These are phyloP conservation scores for Acromyrmex charruanus DNA, from an alignment of 1,140 invertebrate genomes.

Conservation along the genomic window DNA sequence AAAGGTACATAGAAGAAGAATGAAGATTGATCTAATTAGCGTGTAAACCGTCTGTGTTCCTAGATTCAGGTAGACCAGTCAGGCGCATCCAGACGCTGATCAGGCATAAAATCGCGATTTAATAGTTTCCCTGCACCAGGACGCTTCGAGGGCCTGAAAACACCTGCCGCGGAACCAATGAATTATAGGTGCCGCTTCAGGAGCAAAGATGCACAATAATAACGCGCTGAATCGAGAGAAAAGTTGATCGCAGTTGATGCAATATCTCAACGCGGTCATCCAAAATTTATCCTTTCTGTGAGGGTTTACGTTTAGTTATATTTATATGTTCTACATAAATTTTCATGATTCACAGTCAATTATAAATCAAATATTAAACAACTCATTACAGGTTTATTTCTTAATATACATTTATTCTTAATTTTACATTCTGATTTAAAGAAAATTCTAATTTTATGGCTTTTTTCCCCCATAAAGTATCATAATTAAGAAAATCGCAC, in stretches of 20 bases:
- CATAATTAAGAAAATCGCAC: neutral
- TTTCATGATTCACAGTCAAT: neutral
- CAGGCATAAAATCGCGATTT: conserved; percentile 80
- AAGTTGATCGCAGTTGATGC: neutral
- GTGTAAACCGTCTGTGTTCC: conserved; percentile 46
- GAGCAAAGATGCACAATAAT: conserved; percentile 45
- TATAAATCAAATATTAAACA: neutral
- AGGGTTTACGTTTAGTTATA: neutral
- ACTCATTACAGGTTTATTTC: neutral
- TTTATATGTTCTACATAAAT: neutral
- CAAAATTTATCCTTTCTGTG: neutral
- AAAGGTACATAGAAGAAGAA: neutral
- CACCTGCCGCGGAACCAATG: conserved; percentile 77
- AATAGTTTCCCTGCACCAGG: conserved; percentile 71
- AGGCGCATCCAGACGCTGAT: conserved; percentile 69
- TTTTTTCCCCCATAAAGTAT: neutral
- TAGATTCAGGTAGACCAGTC: conserved; percentile 37
- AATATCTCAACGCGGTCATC: neutral
- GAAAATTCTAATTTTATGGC: neutral
- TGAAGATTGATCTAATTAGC: conserved; percentile 55
- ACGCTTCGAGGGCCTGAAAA: conserved; percentile 58
- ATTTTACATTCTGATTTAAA: neutral
- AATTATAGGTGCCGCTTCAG: conserved; percentile 68
- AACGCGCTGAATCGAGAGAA: conserved; percentile 59
- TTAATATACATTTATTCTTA: neutral